Percentiles rank a stretch among this genome's conserved stretches.
phyloP scores from a whole-genome alignment of 2,888 invertebrate genomes.

The Aspidapion aeneum region DNA sequence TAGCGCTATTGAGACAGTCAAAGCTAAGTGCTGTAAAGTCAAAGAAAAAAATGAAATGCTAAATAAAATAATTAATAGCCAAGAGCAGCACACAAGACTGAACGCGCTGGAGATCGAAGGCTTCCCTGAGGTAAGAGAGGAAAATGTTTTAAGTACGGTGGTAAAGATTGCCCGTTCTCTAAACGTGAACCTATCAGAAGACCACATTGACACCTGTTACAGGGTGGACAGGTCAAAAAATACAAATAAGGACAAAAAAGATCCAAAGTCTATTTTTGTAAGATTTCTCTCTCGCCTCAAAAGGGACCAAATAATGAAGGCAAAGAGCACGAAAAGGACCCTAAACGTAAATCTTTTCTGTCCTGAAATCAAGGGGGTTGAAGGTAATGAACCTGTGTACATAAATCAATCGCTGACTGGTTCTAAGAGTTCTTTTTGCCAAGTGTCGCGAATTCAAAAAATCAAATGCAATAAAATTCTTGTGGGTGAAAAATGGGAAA shows the following conservation, averaged over 20 bases:
- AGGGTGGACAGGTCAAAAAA: not conserved
- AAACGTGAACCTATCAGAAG: not conserved
- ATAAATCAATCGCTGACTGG: not conserved
- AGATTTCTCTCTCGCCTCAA: not conserved
- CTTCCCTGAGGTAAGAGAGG: slow-evolving; percentile 5
- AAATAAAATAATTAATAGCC: slow-evolving; percentile 2
- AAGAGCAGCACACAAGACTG: slow-evolving; percentile 2
- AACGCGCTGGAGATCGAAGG: slow-evolving; percentile 3
- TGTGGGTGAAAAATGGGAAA: slow-evolving; percentile 1
- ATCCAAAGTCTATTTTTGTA: not conserved
- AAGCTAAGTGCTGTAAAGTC: not conserved
- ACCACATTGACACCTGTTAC: slow-evolving; percentile 6
- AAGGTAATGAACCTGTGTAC: not conserved
- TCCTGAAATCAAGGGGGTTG: not conserved
- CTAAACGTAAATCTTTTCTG: not conserved
- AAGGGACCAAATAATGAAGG: slow-evolving; percentile 1
- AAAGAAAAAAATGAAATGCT: not conserved
- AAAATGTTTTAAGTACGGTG: slow-evolving; percentile 3
- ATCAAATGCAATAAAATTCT: not conserved
- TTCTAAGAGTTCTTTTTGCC: not conserved
- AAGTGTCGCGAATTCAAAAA: slow-evolving; percentile 2
- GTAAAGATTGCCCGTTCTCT: not conserved
- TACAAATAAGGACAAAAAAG: not conserved
- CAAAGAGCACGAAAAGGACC: not conserved
- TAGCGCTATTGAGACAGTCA: not conserved